phyloP scores from a whole-genome alignment of 2,888 invertebrate species.

The Polyommatus iphigenia region DNA sequence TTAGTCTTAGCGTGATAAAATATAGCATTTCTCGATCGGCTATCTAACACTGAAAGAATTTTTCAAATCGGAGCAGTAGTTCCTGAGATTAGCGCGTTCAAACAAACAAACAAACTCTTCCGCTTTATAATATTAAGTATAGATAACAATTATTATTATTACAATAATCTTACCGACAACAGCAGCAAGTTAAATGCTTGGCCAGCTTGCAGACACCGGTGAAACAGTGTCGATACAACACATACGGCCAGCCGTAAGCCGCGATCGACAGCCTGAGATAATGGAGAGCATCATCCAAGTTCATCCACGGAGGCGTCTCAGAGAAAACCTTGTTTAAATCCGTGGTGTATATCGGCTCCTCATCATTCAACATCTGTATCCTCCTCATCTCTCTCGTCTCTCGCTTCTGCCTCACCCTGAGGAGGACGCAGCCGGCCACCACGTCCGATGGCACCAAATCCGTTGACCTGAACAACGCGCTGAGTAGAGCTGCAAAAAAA shows the following conservation, averaged over 20 bases:
- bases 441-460: constrained; percentile 94
- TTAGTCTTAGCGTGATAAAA: no score
- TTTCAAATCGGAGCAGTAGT: no score
- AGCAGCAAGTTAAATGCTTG: constrained; percentile 86
- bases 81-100: no score
- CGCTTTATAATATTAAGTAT: neutral
- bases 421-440: constrained; percentile 91
- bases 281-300: constrained; percentile 86
- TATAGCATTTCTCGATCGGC: no score
- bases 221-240: constrained; percentile 87
- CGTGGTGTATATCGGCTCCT: constrained; percentile 83
- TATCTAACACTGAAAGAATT: no score
- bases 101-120: no score
- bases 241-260: constrained; percentile 94
- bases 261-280: constrained; percentile 90
- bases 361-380: constrained; percentile 82
- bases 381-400: constrained; percentile 86
- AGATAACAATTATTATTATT: neutral
- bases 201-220: constrained; percentile 88
- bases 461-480: constrained; percentile 89
- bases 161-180: constrained; percentile 79
- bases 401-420: constrained; percentile 87
- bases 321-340: constrained; percentile 83
- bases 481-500: constrained; percentile 82
- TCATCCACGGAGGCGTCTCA: constrained; percentile 89